Evolutionary conservation across 2,113 vertebrate genomes (phyloP).

Genomic region (Halcyon malimbica): DNA sequence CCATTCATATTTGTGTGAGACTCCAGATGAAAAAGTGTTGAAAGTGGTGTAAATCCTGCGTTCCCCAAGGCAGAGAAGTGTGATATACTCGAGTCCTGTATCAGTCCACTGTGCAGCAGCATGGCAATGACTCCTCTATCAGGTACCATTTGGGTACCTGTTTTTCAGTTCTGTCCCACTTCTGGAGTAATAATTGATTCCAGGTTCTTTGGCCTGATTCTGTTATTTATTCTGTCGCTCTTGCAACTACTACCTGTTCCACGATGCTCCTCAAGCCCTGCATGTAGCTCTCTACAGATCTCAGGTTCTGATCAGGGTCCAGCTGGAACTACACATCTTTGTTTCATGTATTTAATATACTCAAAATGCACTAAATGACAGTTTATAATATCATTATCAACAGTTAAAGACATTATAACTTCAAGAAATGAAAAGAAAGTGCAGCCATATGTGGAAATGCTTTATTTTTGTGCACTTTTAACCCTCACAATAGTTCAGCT

Average conservation of each 20-base stretch:
- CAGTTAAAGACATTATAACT: constrained; percentile 84
- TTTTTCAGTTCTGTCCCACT: neutral
- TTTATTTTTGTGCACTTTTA: constrained; percentile 79
- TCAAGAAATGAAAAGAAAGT: constrained; percentile 82
- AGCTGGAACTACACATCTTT: constrained; percentile 64
- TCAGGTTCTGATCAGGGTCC: constrained; percentile 59
- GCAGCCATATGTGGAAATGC: constrained; percentile 81
- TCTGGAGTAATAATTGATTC: neutral
- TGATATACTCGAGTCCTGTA: neutral
- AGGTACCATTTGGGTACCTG: neutral
- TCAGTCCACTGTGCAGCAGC: neutral
- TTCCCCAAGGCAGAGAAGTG: neutral
- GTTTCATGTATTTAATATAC: constrained; percentile 76
- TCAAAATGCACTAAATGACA: constrained; percentile 80
- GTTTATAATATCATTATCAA: constrained; percentile 86
- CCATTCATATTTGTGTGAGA: neutral
- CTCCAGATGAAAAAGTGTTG: constrained; percentile 2
- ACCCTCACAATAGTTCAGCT: constrained; percentile 67
- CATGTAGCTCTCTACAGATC: neutral
- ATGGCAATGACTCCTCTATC: neutral
- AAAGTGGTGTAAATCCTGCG: neutral
- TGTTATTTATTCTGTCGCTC: neutral
- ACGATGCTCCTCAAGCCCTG: neutral
- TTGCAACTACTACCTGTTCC: neutral
- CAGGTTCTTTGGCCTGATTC: neutral